A percentile compares a stretch with the other conserved stretches of the same genome.
phyloP scores from a whole-genome alignment of 1,140 invertebrate species.

The Trichomalopsis sarcophagae region DNA sequence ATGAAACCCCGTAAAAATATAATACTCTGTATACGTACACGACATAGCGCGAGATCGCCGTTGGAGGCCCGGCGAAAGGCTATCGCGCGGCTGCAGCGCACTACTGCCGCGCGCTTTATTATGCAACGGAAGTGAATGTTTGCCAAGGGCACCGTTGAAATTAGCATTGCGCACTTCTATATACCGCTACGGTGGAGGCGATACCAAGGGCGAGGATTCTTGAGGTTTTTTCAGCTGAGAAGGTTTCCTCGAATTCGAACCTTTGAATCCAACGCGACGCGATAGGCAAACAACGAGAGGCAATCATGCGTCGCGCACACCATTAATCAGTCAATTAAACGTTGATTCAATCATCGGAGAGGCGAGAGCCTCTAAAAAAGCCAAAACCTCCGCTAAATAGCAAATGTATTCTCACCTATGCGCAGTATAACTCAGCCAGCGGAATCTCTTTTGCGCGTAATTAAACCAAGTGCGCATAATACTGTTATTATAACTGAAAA shows the following conservation, averaged over 20 bases:
- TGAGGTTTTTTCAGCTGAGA: too few species aligned
- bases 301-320: too few species aligned
- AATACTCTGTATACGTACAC: not conserved
- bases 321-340: not conserved
- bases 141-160: slow-evolving; percentile 32
- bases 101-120: slow-evolving; percentile 47
- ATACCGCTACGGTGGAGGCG: not conserved
- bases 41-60: not conserved
- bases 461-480: not conserved
- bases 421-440: not conserved
- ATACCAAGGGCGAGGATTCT: not conserved
- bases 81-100: not conserved
- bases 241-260: too few species aligned
- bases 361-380: not conserved
- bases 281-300: too few species aligned
- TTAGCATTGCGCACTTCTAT: not conserved
- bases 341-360: too few species aligned
- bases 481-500: not conserved
- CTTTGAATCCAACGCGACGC: too few species aligned
- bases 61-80: not conserved
- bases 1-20: not conserved
- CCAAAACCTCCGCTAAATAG: not conserved
- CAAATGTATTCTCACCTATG: not conserved
- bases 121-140: slow-evolving; percentile 58
- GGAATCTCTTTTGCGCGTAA: not conserved